Percentiles rank a stretch among this genome's conserved stretches.
phyloP scores from a whole-genome alignment of 2,888 invertebrate genomes.

The Dolomedes plantarius region DNA sequence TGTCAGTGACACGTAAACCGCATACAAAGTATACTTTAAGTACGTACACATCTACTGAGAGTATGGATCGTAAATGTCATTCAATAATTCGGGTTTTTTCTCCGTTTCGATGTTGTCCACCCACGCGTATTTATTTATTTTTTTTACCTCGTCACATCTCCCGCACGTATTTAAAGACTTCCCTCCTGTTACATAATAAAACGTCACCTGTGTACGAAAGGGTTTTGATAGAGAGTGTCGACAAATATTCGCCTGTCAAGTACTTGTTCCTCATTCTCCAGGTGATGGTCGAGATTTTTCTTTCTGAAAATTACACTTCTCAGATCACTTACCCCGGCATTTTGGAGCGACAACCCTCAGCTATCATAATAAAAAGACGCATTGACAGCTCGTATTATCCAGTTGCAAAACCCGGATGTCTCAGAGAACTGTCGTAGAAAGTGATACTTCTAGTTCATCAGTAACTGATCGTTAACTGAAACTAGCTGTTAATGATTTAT shows the following conservation, averaged over 20 bases:
- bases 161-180: not conserved
- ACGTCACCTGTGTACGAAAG: not conserved
- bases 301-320: not conserved
- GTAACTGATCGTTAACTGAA: not conserved
- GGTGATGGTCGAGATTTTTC: not conserved
- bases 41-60: too few species aligned
- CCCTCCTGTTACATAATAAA: not conserved
- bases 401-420: not conserved
- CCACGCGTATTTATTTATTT: too few species aligned
- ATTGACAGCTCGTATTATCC: not conserved
- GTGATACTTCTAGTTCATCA: not conserved
- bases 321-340: slow-evolving; percentile 3
- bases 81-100: too few species aligned
- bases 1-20: too few species aligned
- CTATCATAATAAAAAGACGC: not conserved
- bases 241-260: slow-evolving; percentile 9
- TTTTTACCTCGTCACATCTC: too few species aligned
- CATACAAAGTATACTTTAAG: too few species aligned
- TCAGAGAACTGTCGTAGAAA: not conserved
- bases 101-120: too few species aligned
- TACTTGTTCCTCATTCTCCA: slow-evolving; percentile 5
- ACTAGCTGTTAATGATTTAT: not conserved
- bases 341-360: slow-evolving; percentile 6
- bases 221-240: slow-evolving; percentile 11
- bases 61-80: too few species aligned